A percentile compares a stretch with the other conserved stretches of the same genome.
These are phyloP conservation scores for Creontiades dilutus DNA, from an alignment of 2,888 invertebrate species.

Conservation along the genomic window DNA sequence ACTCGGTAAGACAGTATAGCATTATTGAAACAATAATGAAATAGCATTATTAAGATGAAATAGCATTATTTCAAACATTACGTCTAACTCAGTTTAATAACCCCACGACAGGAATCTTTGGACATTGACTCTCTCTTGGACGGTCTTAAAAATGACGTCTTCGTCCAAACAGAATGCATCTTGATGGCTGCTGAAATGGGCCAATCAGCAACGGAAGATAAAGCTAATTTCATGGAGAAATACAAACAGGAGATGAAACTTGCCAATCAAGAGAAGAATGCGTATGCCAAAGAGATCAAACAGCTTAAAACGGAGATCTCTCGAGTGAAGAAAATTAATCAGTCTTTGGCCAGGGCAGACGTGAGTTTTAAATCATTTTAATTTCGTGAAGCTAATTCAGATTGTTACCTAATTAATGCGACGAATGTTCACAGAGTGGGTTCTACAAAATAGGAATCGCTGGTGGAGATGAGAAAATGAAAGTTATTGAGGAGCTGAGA, in stretches of 20 bases:
- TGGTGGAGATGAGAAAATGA: slow-evolving; percentile 66
- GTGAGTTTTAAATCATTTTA: slow-evolving; percentile 76
- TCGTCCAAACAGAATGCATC: slow-evolving; percentile 83
- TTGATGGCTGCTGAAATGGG: slow-evolving; percentile 84
- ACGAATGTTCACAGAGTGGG: slow-evolving; percentile 50
- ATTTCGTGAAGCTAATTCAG: neutral
- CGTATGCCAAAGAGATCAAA: slow-evolving; percentile 81
- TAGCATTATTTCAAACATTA: too few relatives aligned
- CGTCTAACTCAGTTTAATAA: neutral
- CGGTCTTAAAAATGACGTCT: slow-evolving; percentile 82
- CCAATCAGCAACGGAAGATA: slow-evolving; percentile 84
- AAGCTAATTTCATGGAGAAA: slow-evolving; percentile 83
- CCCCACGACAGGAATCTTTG: slow-evolving; percentile 81
- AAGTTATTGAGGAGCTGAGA: slow-evolving; percentile 61
- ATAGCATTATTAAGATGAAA: too few relatives aligned
- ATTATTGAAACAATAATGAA: too few relatives aligned
- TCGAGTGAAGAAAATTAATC: slow-evolving; percentile 79
- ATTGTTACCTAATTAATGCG: neutral
- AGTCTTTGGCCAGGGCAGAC: slow-evolving; percentile 79
- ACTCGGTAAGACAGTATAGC: too few relatives aligned
- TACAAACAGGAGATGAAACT: slow-evolving; percentile 82
- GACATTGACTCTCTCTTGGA: slow-evolving; percentile 83
- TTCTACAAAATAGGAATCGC: slow-evolving; percentile 68
- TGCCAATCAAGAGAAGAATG: slow-evolving; percentile 83
- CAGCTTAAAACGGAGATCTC: slow-evolving; percentile 79